phyloP scores from a whole-genome alignment of 1,140 invertebrate genomes.

The Macrotrachela quadricornifera region DNA sequence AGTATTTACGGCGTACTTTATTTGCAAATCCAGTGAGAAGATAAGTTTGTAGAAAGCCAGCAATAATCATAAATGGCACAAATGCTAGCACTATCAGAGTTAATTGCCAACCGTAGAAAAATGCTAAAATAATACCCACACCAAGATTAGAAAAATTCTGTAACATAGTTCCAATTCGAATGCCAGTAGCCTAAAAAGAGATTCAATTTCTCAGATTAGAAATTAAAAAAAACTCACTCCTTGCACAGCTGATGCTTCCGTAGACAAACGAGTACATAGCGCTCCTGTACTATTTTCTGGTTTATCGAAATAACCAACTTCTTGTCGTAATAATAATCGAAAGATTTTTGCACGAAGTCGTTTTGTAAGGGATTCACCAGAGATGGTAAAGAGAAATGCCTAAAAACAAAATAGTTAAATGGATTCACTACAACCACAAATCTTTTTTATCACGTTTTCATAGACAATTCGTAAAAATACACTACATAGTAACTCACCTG shows the following conservation, averaged over 20 bases:
- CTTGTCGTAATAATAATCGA: conserved; percentile 55
- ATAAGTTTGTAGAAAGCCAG: no score
- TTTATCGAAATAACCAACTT: conserved; percentile 79
- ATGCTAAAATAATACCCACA: conserved; percentile 45
- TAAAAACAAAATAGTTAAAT: no score
- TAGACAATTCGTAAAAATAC: background rate
- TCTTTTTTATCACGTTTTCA: no score
- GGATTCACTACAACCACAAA: no score
- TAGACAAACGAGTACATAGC: no score
- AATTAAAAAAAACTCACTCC: conserved; percentile 49
- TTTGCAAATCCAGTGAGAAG: conserved; percentile 5
- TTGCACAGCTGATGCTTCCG: conserved; percentile 45
- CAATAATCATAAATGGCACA: no score
- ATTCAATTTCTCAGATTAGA: conserved; percentile 35
- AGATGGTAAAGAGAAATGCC: conserved; percentile 4
- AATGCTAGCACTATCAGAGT: no score
- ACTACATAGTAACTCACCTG: conserved; percentile 26
- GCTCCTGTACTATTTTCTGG: no score
- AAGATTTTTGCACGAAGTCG: conserved; percentile 43
- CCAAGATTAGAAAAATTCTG: conserved; percentile 41
- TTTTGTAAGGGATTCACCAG: conserved; percentile 40
- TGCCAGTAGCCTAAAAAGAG: conserved; percentile 3
- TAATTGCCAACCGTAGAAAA: conserved; percentile 60
- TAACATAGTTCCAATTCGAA: background rate
- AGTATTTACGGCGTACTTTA: conserved; percentile 21